phyloP scores from a whole-genome alignment of 2,888 invertebrate species.

The Eristalis intricaria region DNA sequence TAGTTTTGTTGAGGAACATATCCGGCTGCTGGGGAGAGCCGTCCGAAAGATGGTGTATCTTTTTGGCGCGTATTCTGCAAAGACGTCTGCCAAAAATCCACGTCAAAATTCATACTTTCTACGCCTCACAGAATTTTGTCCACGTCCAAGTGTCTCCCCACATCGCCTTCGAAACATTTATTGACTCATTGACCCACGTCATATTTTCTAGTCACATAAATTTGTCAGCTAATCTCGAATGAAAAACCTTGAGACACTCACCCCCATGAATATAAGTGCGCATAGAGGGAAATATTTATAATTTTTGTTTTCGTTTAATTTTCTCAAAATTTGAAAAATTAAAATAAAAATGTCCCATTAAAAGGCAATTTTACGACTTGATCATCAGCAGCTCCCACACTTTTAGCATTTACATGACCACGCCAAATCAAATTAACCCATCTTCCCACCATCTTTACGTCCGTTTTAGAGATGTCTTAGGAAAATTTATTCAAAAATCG shows the following conservation, averaged over 20 bases:
- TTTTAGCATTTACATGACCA: not conserved
- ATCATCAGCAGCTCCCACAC: not conserved
- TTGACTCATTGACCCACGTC: not conserved
- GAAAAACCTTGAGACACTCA: not conserved
- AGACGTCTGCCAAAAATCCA: too few relatives aligned
- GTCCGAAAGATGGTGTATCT: too few relatives aligned
- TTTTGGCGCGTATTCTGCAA: too few relatives aligned
- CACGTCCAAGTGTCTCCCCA: not conserved
- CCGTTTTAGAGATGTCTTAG: not conserved
- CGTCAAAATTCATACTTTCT: not conserved
- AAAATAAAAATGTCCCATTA: not conserved
- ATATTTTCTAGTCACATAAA: not conserved
- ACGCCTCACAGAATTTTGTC: not conserved
- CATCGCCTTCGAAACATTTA: not conserved
- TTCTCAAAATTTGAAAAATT: not conserved
- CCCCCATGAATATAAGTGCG: not conserved
- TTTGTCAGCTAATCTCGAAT: not conserved
- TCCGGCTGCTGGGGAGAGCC: too few relatives aligned
- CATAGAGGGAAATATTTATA: not conserved
- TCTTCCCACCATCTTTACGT: not conserved
- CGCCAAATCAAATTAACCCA: not conserved
- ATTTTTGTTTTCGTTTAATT: not conserved
- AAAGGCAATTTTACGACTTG: not conserved
- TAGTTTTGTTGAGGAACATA: too few relatives aligned
- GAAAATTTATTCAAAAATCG: not conserved